Conservation (phyloP, 2,888 invertebrate genomes). For the Drosophila bunnanda region DNA sequence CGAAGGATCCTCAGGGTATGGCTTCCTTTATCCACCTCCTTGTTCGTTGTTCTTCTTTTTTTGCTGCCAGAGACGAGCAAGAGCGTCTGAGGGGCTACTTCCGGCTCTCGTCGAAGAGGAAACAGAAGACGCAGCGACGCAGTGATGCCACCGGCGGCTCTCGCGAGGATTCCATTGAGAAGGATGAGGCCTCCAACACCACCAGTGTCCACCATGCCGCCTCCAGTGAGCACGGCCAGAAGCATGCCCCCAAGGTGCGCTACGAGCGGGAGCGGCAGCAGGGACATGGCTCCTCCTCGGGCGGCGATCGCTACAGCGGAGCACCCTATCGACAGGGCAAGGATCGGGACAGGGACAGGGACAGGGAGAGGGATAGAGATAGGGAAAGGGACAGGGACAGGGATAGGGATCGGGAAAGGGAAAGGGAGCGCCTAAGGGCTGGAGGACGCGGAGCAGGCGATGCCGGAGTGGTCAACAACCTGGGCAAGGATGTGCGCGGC, state of each 20-base stretch:
- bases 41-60: neutral
- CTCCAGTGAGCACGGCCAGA: slow-evolving; percentile 12
- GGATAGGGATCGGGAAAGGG: slow-evolving; percentile 31
- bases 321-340: slow-evolving; percentile 56
- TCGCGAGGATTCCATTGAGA: slow-evolving; percentile 81
- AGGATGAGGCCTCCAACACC: slow-evolving; percentile 80
- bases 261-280: slow-evolving; percentile 50
- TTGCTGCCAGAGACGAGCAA: slow-evolving; percentile 85
- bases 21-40: neutral
- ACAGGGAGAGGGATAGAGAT: slow-evolving; percentile 28
- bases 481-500: slow-evolving; percentile 73
- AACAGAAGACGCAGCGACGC: slow-evolving; percentile 83
- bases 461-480: slow-evolving; percentile 68
- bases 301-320: slow-evolving; percentile 52
- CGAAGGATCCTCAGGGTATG: neutral
- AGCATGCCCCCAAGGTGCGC: slow-evolving; percentile 18
- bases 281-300: slow-evolving; percentile 37
- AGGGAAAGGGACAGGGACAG: slow-evolving; percentile 45
- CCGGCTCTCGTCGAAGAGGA: slow-evolving; percentile 85
- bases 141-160: slow-evolving; percentile 48
- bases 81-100: slow-evolving; percentile 87
- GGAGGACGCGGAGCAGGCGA: slow-evolving; percentile 66
- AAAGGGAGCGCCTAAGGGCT: slow-evolving; percentile 42
- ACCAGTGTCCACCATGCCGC: slow-evolving; percentile 72
- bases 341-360: slow-evolving; percentile 38